Evolutionary conservation across 2,888 invertebrate genomes (phyloP).

Genomic region (Malacosoma neustria): DNA sequence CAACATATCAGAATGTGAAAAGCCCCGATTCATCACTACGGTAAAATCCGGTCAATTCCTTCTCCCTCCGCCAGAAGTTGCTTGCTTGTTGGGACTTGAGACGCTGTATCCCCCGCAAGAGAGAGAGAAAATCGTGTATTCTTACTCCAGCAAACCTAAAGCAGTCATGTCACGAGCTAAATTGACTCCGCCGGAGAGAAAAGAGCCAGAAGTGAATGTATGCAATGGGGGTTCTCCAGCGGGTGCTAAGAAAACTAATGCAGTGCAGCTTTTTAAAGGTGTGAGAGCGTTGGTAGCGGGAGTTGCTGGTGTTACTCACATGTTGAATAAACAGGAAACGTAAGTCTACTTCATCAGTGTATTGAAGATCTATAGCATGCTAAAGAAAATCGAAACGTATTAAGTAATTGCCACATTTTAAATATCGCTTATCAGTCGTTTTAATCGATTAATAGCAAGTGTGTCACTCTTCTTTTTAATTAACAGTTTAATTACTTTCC

Average conservation of each 20-base stretch:
- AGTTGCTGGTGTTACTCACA: constrained; percentile 36
- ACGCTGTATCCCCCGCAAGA: constrained; percentile 43
- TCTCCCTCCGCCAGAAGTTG: constrained; percentile 83
- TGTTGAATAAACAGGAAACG: constrained; percentile 1
- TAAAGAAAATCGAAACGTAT: no score
- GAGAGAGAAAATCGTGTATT: constrained; percentile 69
- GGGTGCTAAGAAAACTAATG: constrained; percentile 7
- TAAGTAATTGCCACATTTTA: no score
- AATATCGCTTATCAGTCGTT: no score
- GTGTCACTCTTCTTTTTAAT: no score
- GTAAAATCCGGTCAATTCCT: constrained; percentile 87
- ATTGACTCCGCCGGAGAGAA: constrained; percentile 22
- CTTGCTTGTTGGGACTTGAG: constrained; percentile 76
- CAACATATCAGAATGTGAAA: constrained; percentile 25
- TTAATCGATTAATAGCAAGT: no score
- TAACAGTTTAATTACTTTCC: no score
- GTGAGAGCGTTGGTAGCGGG: constrained; percentile 47
- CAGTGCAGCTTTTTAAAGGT: constrained; percentile 20
- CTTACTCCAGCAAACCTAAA: constrained; percentile 79
- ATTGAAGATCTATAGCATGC: no score
- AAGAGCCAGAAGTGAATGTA: constrained; percentile 11
- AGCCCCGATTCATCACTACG: constrained; percentile 84
- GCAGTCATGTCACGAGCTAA: constrained; percentile 46
- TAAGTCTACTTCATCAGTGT: not conserved
- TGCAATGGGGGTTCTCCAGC: constrained; percentile 2